A percentile compares a stretch with the other conserved stretches of the same genome.
Evolutionary conservation across 2,888 invertebrate species (phyloP).

Genomic region (Epinotia demarniana): DNA sequence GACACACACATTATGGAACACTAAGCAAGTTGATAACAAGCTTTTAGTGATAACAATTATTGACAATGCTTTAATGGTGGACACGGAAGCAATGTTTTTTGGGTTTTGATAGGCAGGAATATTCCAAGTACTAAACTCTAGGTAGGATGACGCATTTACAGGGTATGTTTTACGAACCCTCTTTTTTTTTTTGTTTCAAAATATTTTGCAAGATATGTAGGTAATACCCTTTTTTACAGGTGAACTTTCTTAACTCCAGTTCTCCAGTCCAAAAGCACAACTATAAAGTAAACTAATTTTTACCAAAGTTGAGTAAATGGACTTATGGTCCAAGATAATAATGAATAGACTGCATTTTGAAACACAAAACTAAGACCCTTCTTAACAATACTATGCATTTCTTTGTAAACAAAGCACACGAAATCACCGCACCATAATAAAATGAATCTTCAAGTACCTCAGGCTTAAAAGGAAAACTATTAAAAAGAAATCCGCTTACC

Average conservation of each 20-base stretch:
- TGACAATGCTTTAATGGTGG: not conserved
- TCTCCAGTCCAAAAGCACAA: too few species aligned
- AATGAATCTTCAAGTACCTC: slow-evolving; percentile 35
- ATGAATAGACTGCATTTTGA: not conserved
- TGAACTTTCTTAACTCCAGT: too few species aligned
- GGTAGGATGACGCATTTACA: too few species aligned
- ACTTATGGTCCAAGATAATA: not conserved
- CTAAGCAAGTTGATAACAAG: slow-evolving; percentile 8
- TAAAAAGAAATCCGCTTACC: slow-evolving; percentile 79
- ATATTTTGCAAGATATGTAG: too few species aligned
- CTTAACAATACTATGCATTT: not conserved
- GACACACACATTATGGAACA: slow-evolving; percentile 26
- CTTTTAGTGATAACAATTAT: slow-evolving; percentile 11
- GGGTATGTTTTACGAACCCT: too few species aligned
- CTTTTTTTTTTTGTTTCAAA: too few species aligned
- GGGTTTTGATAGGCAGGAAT: not conserved
- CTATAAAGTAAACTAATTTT: too few species aligned
- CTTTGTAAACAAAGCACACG: not conserved
- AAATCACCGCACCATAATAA: slow-evolving; percentile 16
- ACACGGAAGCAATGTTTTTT: not conserved
- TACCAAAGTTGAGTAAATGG: too few species aligned
- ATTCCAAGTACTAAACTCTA: too few species aligned
- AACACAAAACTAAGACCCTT: not conserved
- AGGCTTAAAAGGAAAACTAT: slow-evolving; percentile 65
- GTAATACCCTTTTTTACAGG: too few species aligned